Conservation (phyloP, 92 coral and sea anemone genomes). For the Zoanthus solanderi region DNA sequence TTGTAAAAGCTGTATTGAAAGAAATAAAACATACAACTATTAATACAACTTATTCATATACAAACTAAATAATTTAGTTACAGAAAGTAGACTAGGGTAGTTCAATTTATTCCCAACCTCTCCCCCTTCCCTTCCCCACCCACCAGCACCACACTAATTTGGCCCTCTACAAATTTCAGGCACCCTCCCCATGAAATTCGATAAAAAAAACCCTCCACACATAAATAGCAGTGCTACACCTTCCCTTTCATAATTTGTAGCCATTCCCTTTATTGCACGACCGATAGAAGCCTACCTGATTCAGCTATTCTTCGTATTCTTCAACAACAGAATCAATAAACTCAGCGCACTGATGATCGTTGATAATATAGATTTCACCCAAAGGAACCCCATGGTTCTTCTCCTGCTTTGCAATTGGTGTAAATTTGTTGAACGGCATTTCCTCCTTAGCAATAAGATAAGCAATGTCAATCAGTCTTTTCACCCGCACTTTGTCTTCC, state of each 20-base stretch:
- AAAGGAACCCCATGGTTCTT: slow-evolving; percentile 67
- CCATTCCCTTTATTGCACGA: background rate
- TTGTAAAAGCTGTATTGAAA: slow-evolving; percentile 17
- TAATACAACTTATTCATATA: background rate
- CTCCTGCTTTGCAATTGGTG: slow-evolving; percentile 63
- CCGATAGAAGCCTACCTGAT: slow-evolving; percentile 48
- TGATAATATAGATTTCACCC: slow-evolving; percentile 55
- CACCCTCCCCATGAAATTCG: no score
- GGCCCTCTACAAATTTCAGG: no score
- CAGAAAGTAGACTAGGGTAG: slow-evolving; percentile 23
- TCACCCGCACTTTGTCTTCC: slow-evolving; percentile 54
- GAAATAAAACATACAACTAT: slow-evolving; percentile 3
- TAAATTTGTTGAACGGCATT: slow-evolving; percentile 64
- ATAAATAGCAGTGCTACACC: slow-evolving; percentile 3
- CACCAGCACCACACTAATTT: background rate
- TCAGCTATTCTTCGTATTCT: slow-evolving; percentile 66
- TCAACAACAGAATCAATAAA: slow-evolving; percentile 70
- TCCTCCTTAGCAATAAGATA: slow-evolving; percentile 64
- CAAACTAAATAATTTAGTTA: background rate
- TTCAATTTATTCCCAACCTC: slow-evolving; percentile 6
- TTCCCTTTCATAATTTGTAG: slow-evolving; percentile 7
- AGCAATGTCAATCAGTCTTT: slow-evolving; percentile 53
- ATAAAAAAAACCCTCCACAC: background rate
- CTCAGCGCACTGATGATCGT: slow-evolving; percentile 67
- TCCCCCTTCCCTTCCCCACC: background rate